Evolutionary conservation across 2,797 vertebrate species (phyloP).

Genomic region (Discoglossus pictus): DNA sequence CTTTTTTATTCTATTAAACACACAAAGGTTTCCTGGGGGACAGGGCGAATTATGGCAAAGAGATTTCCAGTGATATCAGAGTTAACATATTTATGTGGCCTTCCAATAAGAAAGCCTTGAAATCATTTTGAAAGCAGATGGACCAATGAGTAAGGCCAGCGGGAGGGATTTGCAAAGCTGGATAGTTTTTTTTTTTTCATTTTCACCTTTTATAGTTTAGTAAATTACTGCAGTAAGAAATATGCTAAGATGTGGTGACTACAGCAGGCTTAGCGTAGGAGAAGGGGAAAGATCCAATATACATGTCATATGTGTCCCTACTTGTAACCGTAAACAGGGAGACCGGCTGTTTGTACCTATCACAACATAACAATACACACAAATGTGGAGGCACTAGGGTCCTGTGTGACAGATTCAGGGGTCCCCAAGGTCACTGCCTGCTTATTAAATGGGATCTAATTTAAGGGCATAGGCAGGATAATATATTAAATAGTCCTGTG

Average conservation of each 20-base stretch:
- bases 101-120: slow-evolving; percentile 60
- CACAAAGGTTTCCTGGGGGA: too few relatives aligned
- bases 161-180: slow-evolving; percentile 70
- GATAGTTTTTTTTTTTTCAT: slow-evolving; percentile 56
- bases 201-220: slow-evolving; percentile 81
- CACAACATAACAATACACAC: slow-evolving; percentile 73
- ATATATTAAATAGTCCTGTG: slow-evolving; percentile 34
- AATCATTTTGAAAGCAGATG: slow-evolving; percentile 59
- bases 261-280: slow-evolving; percentile 60
- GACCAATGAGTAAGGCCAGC: slow-evolving; percentile 69
- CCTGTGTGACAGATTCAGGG: slow-evolving; percentile 57
- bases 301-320: slow-evolving; percentile 50
- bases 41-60: slow-evolving; percentile 30
- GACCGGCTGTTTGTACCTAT: slow-evolving; percentile 80
- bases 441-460: slow-evolving; percentile 65
- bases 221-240: slow-evolving; percentile 98
- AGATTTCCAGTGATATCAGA: slow-evolving; percentile 59
- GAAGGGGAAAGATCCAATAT: slow-evolving; percentile 66
- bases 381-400: slow-evolving; percentile 56
- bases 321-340: slow-evolving; percentile 80
- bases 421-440: slow-evolving; percentile 58
- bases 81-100: slow-evolving; percentile 69
- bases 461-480: slow-evolving; percentile 58
- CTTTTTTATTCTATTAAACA: too few relatives aligned
- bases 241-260: slow-evolving; percentile 69